Conservation (phyloP, 2,888 invertebrate genomes). For the Subacronicta megacephala region DNA sequence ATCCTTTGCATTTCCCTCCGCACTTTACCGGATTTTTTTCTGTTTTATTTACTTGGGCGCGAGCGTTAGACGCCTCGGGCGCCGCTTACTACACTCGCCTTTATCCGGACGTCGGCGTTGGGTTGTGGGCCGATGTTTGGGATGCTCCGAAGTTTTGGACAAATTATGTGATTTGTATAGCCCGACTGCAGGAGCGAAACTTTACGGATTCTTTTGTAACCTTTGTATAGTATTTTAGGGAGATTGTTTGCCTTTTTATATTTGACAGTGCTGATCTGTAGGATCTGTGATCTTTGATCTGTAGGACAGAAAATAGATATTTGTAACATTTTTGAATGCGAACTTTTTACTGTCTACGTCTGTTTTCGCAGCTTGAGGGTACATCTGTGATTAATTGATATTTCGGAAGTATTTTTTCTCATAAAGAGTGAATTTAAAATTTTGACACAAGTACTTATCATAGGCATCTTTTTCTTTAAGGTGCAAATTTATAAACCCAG, state of each 20-base stretch:
- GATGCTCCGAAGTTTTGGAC: constrained; percentile 50
- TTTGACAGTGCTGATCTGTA: too few relatives aligned
- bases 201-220: constrained; percentile 30
- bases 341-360: too few relatives aligned
- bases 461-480: too few relatives aligned
- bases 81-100: constrained; percentile 74
- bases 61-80: constrained; percentile 76
- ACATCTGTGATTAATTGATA: too few relatives aligned
- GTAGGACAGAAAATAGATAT: too few relatives aligned
- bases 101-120: constrained; percentile 62
- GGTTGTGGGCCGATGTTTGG: constrained; percentile 61
- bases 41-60: constrained; percentile 70
- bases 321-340: too few relatives aligned
- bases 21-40: constrained; percentile 71
- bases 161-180: constrained; percentile 55
- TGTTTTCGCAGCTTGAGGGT: too few relatives aligned
- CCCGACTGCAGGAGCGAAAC: constrained; percentile 18
- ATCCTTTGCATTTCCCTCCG: constrained; percentile 76
- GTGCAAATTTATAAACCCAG: too few relatives aligned
- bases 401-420: too few relatives aligned
- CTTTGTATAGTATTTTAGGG: background rate
- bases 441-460: too few relatives aligned
- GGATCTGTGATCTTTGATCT: too few relatives aligned
- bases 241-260: background rate
- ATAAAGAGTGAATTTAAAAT: too few relatives aligned